Evolutionary conservation across 2,113 vertebrate species (phyloP).

Genomic region (Cyprinodon tularosa): DNA sequence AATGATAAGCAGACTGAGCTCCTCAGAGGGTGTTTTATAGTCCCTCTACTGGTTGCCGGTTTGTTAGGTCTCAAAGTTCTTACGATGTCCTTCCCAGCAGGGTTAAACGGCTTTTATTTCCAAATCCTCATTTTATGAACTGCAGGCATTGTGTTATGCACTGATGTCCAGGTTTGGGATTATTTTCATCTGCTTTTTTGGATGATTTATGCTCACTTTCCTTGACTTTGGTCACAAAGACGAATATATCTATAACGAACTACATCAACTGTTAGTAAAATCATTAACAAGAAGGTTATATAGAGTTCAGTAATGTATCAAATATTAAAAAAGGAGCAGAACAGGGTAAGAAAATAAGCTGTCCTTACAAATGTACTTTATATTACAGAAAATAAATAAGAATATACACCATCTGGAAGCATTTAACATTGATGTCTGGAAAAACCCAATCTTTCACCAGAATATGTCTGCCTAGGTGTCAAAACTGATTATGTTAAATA

Average conservation of each 20-base stretch:
- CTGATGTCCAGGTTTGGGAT: background rate
- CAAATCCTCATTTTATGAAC: background rate
- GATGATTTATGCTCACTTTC: background rate
- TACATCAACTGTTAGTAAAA: background rate
- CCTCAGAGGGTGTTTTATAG: no score
- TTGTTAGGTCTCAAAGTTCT: no score
- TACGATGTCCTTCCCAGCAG: no score
- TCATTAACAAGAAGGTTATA: background rate
- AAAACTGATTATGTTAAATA: conserved; percentile 58
- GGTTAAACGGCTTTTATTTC: background rate
- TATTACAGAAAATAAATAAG: conserved; percentile 22
- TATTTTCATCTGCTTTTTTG: background rate
- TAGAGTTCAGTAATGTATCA: conserved; percentile 4
- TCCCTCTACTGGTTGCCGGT: no score
- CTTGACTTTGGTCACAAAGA: background rate
- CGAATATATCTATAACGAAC: background rate
- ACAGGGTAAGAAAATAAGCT: conserved; percentile 23
- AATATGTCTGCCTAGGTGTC: conserved; percentile 59
- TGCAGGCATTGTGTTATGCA: background rate
- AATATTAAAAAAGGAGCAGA: conserved; percentile 1
- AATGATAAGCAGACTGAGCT: no score
- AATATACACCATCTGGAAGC: conserved; percentile 69
- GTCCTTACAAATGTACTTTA: background rate
- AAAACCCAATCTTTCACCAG: conserved; percentile 62
- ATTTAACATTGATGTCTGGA: conserved; percentile 67